These are phyloP conservation scores for Ranitomeya variabilis DNA, from an alignment of 2,113 vertebrate genomes.

Conservation along the genomic window DNA sequence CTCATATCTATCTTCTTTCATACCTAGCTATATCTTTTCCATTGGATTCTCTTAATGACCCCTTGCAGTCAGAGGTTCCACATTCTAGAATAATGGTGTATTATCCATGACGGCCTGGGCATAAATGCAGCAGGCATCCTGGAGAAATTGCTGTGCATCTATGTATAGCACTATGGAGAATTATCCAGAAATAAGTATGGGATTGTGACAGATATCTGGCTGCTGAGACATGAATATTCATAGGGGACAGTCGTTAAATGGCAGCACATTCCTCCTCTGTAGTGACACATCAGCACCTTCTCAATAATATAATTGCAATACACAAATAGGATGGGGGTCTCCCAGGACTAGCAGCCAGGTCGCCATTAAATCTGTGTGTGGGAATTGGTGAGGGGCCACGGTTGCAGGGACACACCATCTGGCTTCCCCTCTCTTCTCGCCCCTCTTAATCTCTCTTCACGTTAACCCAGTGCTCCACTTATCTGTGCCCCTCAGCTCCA, in stretches of 20 bases:
- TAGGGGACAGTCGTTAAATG: background rate
- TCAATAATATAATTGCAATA: constrained; percentile 26
- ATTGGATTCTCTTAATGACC: no score
- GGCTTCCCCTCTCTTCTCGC: constrained; percentile 43
- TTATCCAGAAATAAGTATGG: background rate
- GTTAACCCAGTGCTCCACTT: constrained; percentile 54
- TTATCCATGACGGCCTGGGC: background rate
- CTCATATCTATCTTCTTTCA: no score
- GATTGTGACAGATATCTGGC: constrained; percentile 26
- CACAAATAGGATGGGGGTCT: constrained; percentile 21
- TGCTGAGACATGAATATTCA: constrained; percentile 18
- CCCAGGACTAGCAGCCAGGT: constrained; percentile 12
- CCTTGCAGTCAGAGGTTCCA: no score
- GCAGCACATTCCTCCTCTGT: constrained; percentile 26
- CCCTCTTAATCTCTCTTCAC: constrained; percentile 56
- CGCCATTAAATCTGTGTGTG: constrained; percentile 54
- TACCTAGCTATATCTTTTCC: no score
- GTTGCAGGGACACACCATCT: constrained; percentile 53
- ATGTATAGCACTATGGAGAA: background rate
- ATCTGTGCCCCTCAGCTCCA: constrained; percentile 52
- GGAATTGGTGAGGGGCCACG: constrained; percentile 38
- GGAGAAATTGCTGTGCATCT: background rate
- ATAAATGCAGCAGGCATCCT: background rate
- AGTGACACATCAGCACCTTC: constrained; percentile 9
- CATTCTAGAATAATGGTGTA: background rate